A percentile compares a stretch with the other conserved stretches of the same genome.
phyloP scores from a whole-genome alignment of 2,113 vertebrate species.

The Malurus elegans region DNA sequence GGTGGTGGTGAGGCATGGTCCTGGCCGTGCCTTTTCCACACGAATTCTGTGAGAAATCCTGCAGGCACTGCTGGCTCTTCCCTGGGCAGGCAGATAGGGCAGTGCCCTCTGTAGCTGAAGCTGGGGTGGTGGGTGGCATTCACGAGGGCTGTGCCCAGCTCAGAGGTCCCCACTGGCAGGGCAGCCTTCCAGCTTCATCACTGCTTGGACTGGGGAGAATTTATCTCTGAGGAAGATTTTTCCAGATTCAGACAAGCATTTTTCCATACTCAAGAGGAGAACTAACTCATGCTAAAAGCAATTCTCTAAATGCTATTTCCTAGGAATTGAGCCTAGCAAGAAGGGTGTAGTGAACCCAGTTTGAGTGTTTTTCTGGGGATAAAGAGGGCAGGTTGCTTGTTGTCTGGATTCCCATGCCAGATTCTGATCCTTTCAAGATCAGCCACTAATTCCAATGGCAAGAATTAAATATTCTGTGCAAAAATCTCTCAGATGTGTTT shows the following conservation, averaged over 20 bases:
- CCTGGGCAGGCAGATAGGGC: neutral
- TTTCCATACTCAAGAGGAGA: neutral
- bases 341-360: neutral
- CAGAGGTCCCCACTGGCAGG: neutral
- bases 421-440: neutral
- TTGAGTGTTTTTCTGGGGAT: neutral
- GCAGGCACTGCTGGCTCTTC: rapidly evolving
- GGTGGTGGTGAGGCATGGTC: neutral
- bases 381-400: neutral
- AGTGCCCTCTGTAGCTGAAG: neutral
- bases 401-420: neutral
- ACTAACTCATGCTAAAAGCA: neutral
- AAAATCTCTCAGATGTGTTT: neutral
- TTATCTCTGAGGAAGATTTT: neutral
- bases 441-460: conserved; percentile 5
- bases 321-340: neutral
- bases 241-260: neutral
- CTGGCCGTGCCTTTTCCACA: neutral
- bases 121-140: rapidly evolving
- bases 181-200: neutral
- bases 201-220: neutral
- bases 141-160: neutral
- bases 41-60: neutral
- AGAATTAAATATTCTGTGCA: conserved; percentile 37
- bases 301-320: neutral